Evolutionary conservation across 2,797 vertebrate species (phyloP).

Genomic region (Fistularia tabacaria): DNA sequence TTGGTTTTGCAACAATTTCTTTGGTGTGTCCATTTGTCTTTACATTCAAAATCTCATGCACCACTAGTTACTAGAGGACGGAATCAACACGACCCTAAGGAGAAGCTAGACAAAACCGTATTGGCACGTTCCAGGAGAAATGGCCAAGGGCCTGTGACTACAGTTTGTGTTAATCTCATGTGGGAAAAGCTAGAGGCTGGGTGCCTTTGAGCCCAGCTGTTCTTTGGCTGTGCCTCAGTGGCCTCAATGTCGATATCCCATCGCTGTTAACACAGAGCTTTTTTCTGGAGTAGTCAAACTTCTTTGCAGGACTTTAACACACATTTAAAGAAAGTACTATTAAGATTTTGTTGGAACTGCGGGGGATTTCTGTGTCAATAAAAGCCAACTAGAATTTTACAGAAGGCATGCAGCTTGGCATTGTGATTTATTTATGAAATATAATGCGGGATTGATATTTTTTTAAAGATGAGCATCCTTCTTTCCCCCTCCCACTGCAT

Average conservation of each 20-base stretch:
- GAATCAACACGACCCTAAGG: slow-evolving; percentile 15
- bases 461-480: slow-evolving; percentile 27
- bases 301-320: neutral
- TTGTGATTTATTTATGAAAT: slow-evolving; percentile 26
- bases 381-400: neutral
- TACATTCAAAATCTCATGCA: slow-evolving; percentile 13
- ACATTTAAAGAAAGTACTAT: neutral
- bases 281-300: slow-evolving; percentile 19
- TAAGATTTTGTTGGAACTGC: neutral
- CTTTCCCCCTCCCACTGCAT: slow-evolving; percentile 23
- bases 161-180: slow-evolving; percentile 40
- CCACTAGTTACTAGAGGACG: neutral
- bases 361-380: neutral
- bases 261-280: slow-evolving; percentile 14
- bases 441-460: neutral
- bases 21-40: slow-evolving; percentile 8
- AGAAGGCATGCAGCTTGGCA: slow-evolving; percentile 5
- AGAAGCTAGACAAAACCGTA: neutral
- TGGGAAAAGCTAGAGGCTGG: slow-evolving; percentile 28
- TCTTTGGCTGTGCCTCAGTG: slow-evolving; percentile 32
- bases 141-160: slow-evolving; percentile 35
- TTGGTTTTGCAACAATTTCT: slow-evolving; percentile 7
- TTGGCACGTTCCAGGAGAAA: slow-evolving; percentile 17
- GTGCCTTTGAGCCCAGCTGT: slow-evolving; percentile 35
- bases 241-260: slow-evolving; percentile 18